Conservation (phyloP, 1,140 invertebrate species). For the Paracyclopina nana region DNA sequence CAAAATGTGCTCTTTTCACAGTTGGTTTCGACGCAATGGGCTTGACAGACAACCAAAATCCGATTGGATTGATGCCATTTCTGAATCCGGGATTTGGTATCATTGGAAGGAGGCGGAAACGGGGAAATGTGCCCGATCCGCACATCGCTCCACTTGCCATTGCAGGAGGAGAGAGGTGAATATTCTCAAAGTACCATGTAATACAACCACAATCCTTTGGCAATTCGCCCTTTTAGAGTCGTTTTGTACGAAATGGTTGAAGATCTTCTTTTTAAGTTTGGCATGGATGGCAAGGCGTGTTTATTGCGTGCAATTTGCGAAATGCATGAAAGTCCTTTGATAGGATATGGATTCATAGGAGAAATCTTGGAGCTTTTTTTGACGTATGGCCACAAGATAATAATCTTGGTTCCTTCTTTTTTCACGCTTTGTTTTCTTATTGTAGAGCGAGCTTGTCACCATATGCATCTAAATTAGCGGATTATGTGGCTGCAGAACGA, state of each 20-base stretch:
- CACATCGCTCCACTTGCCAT: neutral
- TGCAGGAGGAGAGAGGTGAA: neutral
- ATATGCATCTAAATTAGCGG: constrained; percentile 42
- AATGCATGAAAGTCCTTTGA: constrained; percentile 18
- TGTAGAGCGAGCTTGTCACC: constrained; percentile 54
- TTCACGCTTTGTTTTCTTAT: constrained; percentile 7
- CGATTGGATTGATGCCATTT: neutral
- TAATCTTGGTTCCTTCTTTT: neutral
- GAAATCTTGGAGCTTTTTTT: constrained; percentile 22
- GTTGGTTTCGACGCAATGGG: neutral
- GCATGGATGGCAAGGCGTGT: constrained; percentile 16
- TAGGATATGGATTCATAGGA: constrained; percentile 18
- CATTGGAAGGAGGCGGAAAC: neutral
- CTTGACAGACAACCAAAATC: neutral
- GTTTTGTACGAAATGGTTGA: constrained; percentile 18
- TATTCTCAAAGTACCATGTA: too few relatives aligned
- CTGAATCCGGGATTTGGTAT: neutral
- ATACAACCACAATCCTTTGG: too few relatives aligned
- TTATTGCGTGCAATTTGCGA: constrained; percentile 17
- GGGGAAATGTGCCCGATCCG: neutral
- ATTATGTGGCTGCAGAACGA: constrained; percentile 54
- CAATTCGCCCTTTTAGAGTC: constrained; percentile 17
- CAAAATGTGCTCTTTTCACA: neutral
- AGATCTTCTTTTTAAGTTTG: constrained; percentile 13
- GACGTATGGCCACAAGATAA: constrained; percentile 13